These are phyloP conservation scores for Endotricha flammealis DNA, from an alignment of 2,888 invertebrate species.

Conservation along the genomic window DNA sequence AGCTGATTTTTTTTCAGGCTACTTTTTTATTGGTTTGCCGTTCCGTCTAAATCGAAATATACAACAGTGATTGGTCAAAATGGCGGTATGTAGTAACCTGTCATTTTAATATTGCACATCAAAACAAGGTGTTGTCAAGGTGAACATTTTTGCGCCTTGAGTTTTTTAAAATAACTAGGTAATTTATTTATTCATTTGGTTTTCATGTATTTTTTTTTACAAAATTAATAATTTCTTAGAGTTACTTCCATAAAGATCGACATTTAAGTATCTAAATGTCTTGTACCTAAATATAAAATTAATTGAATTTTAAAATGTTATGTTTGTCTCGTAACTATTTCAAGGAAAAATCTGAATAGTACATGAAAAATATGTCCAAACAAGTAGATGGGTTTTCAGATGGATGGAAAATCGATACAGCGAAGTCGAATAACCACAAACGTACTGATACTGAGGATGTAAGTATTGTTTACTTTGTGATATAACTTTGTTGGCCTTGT, in stretches of 20 bases:
- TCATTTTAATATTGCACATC: no score
- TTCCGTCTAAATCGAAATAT: no score
- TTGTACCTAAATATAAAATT: no score
- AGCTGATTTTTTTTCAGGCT: no score
- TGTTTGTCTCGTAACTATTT: background rate
- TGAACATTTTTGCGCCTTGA: no score
- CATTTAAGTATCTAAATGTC: no score
- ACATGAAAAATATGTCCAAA: constrained; percentile 7
- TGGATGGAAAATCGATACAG: background rate
- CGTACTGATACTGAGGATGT: background rate
- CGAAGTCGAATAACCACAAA: background rate
- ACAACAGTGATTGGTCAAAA: no score
- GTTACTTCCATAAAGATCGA: background rate
- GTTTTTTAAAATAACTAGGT: no score
- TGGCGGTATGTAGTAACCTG: no score
- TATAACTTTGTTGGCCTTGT: background rate
- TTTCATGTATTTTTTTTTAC: constrained; percentile 1
- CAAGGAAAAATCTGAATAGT: background rate
- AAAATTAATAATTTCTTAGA: background rate
- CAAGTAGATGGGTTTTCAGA: constrained; percentile 3
- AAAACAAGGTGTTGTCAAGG: no score
- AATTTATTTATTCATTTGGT: constrained; percentile 1
- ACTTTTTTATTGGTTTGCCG: no score
- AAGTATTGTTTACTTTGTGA: constrained; percentile 1
- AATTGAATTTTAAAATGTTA: constrained; percentile 1